These are phyloP conservation scores for Heliconius himera DNA, from an alignment of 1,140 invertebrate species.

Conservation along the genomic window DNA sequence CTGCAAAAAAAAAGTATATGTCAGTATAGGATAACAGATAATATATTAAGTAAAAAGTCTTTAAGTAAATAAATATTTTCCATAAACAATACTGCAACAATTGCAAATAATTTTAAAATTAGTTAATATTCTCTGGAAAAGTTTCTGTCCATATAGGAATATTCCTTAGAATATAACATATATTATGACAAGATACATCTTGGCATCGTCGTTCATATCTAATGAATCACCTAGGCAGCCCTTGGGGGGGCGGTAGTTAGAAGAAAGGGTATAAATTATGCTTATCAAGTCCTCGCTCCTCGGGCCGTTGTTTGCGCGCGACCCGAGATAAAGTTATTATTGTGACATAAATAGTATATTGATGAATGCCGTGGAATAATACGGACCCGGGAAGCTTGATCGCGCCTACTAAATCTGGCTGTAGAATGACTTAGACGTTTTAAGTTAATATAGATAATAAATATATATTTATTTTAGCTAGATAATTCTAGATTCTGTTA, in stretches of 20 bases:
- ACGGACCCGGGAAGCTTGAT: slow-evolving; percentile 47
- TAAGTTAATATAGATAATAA: not conserved
- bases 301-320: slow-evolving; percentile 63
- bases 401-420: not conserved
- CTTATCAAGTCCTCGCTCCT: slow-evolving; percentile 59
- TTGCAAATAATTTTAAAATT: not conserved
- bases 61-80: not conserved
- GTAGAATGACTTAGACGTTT: not conserved
- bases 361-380: slow-evolving; percentile 67
- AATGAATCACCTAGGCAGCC: slow-evolving; percentile 43
- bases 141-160: not conserved
- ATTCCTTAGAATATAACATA: slow-evolving; percentile 11
- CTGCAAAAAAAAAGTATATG: slow-evolving; percentile 50
- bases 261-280: slow-evolving; percentile 65
- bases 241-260: slow-evolving; percentile 58
- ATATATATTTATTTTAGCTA: not conserved
- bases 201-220: not conserved
- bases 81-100: not conserved
- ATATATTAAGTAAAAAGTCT: not conserved
- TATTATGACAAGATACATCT: not conserved
- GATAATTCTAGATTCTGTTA: not conserved
- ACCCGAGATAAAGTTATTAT: slow-evolving; percentile 73
- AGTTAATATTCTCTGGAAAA: not conserved
- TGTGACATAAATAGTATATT: slow-evolving; percentile 70
- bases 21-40: not conserved